Base-by-base conservation (phyloP, 2,888 invertebrate genomes). In the Listrodromus nycthemerus region DNA sequence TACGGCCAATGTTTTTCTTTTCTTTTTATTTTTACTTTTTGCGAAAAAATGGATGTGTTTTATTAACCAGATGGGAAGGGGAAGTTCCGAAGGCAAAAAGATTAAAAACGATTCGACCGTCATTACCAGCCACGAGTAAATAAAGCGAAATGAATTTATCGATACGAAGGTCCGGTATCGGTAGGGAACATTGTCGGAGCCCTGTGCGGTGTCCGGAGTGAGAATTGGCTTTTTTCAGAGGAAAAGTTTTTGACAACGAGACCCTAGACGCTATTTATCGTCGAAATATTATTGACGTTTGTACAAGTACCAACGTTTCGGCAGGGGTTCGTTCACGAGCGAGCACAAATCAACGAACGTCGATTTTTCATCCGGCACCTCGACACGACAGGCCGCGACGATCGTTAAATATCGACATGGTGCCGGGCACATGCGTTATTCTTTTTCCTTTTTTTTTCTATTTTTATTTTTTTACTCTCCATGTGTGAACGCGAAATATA, bases 201-300 rank as follows among this genome's bases (percentile, higher is more conserved):
- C 8, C 61, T 19, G 52, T 52, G 66, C 41, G 37, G 5, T 41
- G 50, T 13, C 24, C 30, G 71, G 58, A 55, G 66, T 52, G 70
- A 70, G 55, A 45, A 66, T 69, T 67, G 71, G 81, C 41, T 80
- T 82, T 79, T 79, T 50, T 48, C 71, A 58, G 13, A 41, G 79
- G 80, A 63, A 80, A 83, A 83, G 83, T 86, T 85, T 86, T 86
- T 77, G 86, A 85, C 85, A 83, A 73, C 45, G 55, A 45, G 45
- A 58, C 24, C 58, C 65, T 52, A 75, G 78, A 78, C 63, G 69
- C 67, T 85, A 86, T 86, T 86, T 85, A 86, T 86, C 69, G 83
- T 80, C 83, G 75, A 80, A 58, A 84, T 83, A 86, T 86, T 85
- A 86, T 86, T 85, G 86, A 85, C 86, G 69, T 85, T 83, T 83